phyloP scores from a whole-genome alignment of 2,888 invertebrate species.

The Xylota sylvarum region DNA sequence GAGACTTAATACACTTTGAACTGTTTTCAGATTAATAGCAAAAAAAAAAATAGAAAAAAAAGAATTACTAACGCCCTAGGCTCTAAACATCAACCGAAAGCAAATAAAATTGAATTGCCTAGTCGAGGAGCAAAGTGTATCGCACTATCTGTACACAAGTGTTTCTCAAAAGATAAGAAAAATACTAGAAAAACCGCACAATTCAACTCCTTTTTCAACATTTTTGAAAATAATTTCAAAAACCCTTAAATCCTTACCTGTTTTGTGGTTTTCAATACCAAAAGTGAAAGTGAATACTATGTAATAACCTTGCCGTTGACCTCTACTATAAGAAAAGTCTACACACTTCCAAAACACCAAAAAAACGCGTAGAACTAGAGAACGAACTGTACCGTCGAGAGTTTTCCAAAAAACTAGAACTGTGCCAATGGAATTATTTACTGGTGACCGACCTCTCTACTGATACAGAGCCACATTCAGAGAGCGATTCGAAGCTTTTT shows the following conservation, averaged over 20 bases:
- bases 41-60: constrained; percentile 2
- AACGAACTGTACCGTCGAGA: constrained; percentile 65
- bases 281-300: constrained; percentile 57
- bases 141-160: constrained; percentile 17
- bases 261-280: constrained; percentile 5
- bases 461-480: neutral
- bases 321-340: constrained; percentile 51
- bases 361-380: constrained; percentile 19
- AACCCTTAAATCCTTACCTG: constrained; percentile 33
- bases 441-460: constrained; percentile 61
- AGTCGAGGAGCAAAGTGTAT: constrained; percentile 50
- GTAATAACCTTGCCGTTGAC: constrained; percentile 73
- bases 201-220: neutral
- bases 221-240: neutral
- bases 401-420: constrained; percentile 76
- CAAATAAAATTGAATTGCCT: constrained; percentile 18
- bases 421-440: constrained; percentile 64
- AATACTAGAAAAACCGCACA: neutral
- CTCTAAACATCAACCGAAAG: neutral
- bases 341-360: constrained; percentile 28
- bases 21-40: neutral
- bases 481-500: constrained; percentile 28
- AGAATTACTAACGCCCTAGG: constrained; percentile 18
- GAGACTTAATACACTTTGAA: constrained; percentile 11
- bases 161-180: constrained; percentile 43